Evolutionary conservation across 2,888 invertebrate genomes (phyloP), one percentile per base, ranked within the genome.

Genomic region (Dendrolimus houi): DNA sequence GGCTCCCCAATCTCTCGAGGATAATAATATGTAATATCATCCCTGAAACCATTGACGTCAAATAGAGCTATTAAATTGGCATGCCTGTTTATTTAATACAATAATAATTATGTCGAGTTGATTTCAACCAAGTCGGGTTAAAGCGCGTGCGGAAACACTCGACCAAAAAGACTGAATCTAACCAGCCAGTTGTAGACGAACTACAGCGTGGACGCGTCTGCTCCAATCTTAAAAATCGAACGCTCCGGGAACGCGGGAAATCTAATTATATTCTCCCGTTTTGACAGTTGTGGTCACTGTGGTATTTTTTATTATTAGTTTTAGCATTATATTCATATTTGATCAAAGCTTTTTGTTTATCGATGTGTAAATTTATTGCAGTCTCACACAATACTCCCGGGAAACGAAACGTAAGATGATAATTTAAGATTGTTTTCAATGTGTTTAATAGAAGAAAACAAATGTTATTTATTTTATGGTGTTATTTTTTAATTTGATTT

Each of bases 91-190:
- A 60, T 61, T 60, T 60, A 57, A 58, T 64, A 41, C 55, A 59
- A 47, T 56, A 58, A 58, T 62, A 62, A 65, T 65, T 63, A 62
- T 61, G 58, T 55, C 55, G 53, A 57, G 58, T 55, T 62, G 62
- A 63, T 66, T 65, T 63, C 61, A 62, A 62, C 60, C 47, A 47
- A 47, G 47, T 56, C 57, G 55, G 57, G 71, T 66, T 66, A 69
- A 58, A 70, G 77, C 79, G 77, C 79, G 72, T 78, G 78, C 72
- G 76, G 62, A 66, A 54, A 56, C 12, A 61, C 61, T 57, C 55
- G 58, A 61, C 64, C 57, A 57, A 57, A 62, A 59, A 64, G 60
- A 58, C 56, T 55, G 56, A 53, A 54, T 54, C 55, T 60, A 60
- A 57, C 40, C 53, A 54, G 40, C 57, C 64, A 66, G 65, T 47